phyloP scores from a whole-genome alignment of 2,888 invertebrate genomes.

The Nezara viridula region DNA sequence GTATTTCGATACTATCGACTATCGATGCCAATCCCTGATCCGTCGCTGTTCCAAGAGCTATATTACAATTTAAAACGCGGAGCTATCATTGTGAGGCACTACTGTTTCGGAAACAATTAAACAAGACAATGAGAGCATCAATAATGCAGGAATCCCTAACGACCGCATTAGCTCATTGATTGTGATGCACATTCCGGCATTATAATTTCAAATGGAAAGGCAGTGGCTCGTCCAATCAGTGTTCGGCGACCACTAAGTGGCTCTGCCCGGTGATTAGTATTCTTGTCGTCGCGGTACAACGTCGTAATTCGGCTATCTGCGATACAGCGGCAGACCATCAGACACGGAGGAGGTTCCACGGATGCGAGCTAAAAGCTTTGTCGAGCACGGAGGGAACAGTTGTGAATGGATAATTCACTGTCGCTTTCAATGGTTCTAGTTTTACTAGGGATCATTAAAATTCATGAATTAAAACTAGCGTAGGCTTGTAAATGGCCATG shows the following conservation, averaged over 20 bases:
- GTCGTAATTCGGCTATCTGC: neutral
- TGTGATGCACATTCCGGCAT: conserved; percentile 24
- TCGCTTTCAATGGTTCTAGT: neutral
- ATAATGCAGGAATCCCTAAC: neutral
- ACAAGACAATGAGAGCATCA: neutral
- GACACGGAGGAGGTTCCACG: too few species aligned
- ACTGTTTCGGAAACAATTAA: conserved; percentile 43
- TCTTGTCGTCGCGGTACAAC: neutral
- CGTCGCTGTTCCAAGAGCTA: too few species aligned
- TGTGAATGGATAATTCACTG: neutral
- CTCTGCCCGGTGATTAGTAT: neutral
- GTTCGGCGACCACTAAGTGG: neutral
- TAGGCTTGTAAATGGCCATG: neutral
- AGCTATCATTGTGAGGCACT: neutral
- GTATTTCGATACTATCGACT: too few species aligned
- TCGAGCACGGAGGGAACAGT: neutral
- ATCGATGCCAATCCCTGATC: too few species aligned
- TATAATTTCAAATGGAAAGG: conserved; percentile 46
- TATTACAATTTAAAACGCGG: too few species aligned
- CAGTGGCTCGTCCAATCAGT: conserved; percentile 16
- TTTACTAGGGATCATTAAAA: conserved; percentile 1
- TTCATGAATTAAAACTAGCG: conserved; percentile 41
- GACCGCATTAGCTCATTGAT: neutral
- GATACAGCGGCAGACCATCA: neutral
- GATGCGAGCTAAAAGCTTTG: neutral